phyloP scores from a whole-genome alignment of 2,888 invertebrate species.

The Phlogophora meticulosa region DNA sequence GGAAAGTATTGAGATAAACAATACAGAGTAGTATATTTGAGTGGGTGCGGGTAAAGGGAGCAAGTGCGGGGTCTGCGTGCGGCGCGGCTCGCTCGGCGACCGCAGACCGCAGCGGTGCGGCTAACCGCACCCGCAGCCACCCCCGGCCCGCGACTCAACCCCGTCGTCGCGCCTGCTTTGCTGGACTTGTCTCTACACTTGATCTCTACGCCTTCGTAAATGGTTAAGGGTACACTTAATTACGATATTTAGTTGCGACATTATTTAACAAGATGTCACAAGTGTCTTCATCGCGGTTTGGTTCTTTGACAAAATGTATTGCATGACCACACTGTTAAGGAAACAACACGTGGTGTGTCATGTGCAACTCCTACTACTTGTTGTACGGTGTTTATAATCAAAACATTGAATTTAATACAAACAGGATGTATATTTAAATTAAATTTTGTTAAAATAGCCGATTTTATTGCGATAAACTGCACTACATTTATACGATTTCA shows the following conservation, averaged over 20 bases:
- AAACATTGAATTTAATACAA: slow-evolving; percentile 43
- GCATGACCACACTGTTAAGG: slow-evolving; percentile 60
- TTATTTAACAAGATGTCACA: slow-evolving; percentile 47
- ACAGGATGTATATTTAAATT: slow-evolving; percentile 52
- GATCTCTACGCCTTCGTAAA: slow-evolving; percentile 67
- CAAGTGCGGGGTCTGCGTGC: slow-evolving; percentile 73
- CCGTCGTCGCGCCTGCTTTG: slow-evolving; percentile 66
- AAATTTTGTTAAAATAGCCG: slow-evolving; percentile 18
- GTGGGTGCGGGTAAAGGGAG: slow-evolving; percentile 68
- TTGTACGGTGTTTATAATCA: slow-evolving; percentile 22
- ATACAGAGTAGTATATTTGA: slow-evolving; percentile 73
- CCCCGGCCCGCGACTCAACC: slow-evolving; percentile 44
- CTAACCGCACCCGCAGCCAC: slow-evolving; percentile 60
- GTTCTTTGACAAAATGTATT: slow-evolving; percentile 13
- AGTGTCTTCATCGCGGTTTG: background rate
- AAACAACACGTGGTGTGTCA: slow-evolving; percentile 69
- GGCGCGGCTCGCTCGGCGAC: slow-evolving; percentile 74
- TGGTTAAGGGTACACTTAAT: slow-evolving; percentile 65
- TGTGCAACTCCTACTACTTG: background rate
- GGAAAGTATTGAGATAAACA: slow-evolving; percentile 65
- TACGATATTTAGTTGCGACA: slow-evolving; percentile 57
- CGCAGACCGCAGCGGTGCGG: slow-evolving; percentile 74
- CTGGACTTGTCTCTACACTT: slow-evolving; percentile 74
- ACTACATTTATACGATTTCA: slow-evolving; percentile 43
- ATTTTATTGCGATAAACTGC: slow-evolving; percentile 35